Percentiles rank a stretch among this genome's conserved stretches.
Conservation (phyloP, 2,797 vertebrate species). For the Chelonia mydas region DNA sequence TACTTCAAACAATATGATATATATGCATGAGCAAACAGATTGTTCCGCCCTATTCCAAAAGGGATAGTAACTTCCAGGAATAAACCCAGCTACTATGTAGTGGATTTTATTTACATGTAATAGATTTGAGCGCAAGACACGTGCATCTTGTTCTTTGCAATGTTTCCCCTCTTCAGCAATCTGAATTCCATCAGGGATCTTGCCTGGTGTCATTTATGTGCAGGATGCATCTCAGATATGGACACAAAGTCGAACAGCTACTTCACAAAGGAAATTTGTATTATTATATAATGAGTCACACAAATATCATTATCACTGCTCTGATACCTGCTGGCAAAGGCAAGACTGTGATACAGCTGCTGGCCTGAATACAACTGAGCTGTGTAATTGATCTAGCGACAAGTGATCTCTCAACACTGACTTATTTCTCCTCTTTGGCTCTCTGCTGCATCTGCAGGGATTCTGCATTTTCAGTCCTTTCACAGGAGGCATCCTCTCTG, state of each 20-base stretch:
- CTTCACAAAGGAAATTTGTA: background rate
- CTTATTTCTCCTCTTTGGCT: background rate
- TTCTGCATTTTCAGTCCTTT: conserved; percentile 9
- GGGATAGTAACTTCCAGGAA: rapidly evolving
- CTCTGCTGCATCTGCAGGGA: conserved; percentile 9
- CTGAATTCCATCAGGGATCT: rapidly evolving
- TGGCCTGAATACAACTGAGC: background rate
- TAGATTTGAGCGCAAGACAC: rapidly evolving
- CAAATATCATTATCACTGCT: background rate
- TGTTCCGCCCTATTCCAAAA: background rate
- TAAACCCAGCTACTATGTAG: rapidly evolving
- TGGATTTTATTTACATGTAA: background rate
- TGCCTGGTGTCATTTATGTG: background rate
- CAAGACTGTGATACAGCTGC: background rate
- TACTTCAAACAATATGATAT: background rate
- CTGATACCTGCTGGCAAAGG: conserved; percentile 8
- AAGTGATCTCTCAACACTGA: background rate
- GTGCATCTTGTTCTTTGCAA: rapidly evolving
- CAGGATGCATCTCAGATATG: background rate
- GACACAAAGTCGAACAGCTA: background rate
- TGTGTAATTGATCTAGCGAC: background rate
- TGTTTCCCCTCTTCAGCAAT: background rate
- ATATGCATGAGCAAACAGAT: background rate
- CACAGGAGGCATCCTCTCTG: conserved; percentile 37
- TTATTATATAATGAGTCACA: conserved; percentile 19